Conservation (phyloP, 2,113 vertebrate genomes). For the Gnathonemus longibarbis region DNA sequence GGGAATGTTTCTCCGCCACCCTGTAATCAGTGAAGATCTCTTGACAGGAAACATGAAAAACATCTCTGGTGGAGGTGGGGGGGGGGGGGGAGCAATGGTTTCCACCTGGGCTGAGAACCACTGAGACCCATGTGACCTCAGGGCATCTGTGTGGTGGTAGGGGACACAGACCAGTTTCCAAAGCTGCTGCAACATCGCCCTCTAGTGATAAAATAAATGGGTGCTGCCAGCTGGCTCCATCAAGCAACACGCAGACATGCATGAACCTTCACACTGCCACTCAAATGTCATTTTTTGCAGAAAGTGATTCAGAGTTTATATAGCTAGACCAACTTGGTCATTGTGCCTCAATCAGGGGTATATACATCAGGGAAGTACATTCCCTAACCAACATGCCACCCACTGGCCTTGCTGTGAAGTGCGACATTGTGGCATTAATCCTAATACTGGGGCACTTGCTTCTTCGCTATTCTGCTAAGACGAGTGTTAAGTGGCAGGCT, state of each 20-base stretch:
- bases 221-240: not conserved
- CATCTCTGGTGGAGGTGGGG: not conserved
- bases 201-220: not conserved
- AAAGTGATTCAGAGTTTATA: not conserved
- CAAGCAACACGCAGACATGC: not conserved
- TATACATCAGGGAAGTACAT: not conserved
- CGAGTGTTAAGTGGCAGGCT: not conserved
- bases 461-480: not conserved
- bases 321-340: not conserved
- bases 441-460: not conserved
- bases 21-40: slow-evolving; percentile 1
- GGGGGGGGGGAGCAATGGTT: not conserved
- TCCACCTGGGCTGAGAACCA: not conserved
- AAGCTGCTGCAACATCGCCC: not conserved
- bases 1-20: not conserved
- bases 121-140: not conserved
- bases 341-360: not conserved
- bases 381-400: not conserved
- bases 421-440: not conserved
- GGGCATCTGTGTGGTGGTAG: not conserved
- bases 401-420: not conserved
- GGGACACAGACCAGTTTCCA: not conserved
- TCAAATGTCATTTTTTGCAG: not conserved
- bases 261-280: not conserved
- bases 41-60: not conserved